Percentiles rank a stretch among this genome's conserved stretches.
These are phyloP conservation scores for Oligia fasciuncula DNA, from an alignment of 2,888 invertebrate species.

Conservation along the genomic window DNA sequence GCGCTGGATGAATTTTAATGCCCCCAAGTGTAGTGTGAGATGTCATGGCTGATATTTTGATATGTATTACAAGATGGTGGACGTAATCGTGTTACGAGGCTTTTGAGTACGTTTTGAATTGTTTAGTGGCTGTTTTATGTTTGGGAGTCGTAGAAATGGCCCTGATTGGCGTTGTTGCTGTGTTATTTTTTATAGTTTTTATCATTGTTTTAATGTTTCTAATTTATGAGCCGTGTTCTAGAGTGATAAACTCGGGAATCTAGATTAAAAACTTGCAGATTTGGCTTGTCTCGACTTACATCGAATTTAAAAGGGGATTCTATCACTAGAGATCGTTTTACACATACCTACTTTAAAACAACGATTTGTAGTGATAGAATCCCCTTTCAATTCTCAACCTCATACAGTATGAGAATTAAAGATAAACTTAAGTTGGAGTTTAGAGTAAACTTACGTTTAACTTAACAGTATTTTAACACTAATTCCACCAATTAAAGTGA, in stretches of 20 bases:
- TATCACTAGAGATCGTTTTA: not conserved
- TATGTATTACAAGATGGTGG: conserved; percentile 47
- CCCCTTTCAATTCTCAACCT: too few relatives aligned
- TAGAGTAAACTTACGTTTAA: not conserved
- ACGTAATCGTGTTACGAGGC: conserved; percentile 41
- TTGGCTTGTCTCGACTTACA: not conserved
- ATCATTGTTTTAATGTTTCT: too few relatives aligned
- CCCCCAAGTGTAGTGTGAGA: conserved; percentile 62
- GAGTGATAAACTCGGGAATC: not conserved
- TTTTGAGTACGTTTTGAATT: conserved; percentile 27
- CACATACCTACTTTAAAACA: too few relatives aligned
- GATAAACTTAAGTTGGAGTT: not conserved
- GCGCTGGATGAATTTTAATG: conserved; percentile 88
- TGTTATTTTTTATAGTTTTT: not conserved
- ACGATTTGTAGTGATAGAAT: too few relatives aligned
- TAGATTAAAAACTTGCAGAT: not conserved
- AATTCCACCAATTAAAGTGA: not conserved
- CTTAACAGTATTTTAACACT: too few relatives aligned
- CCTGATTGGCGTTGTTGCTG: not conserved
- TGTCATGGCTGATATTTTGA: conserved; percentile 54
- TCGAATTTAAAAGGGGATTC: too few relatives aligned
- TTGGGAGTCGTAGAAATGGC: not conserved
- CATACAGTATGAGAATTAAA: not conserved
- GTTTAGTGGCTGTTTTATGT: conserved; percentile 32
- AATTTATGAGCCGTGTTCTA: not conserved